Evolutionary conservation across 2,797 vertebrate species (phyloP).

Genomic region (Bradypodion pumilum): DNA sequence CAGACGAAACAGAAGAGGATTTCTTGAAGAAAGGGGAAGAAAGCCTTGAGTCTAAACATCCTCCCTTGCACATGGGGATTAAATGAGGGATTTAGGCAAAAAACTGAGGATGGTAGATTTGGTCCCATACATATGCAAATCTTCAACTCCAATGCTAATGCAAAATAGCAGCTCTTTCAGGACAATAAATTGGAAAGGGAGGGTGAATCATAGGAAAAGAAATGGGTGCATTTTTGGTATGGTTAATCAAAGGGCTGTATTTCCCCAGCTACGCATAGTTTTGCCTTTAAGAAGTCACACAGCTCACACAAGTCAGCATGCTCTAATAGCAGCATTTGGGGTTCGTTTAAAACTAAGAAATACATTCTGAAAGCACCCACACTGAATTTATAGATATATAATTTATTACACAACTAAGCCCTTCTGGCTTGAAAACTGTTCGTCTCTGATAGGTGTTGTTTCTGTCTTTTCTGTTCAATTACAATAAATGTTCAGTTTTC

Average conservation of each 20-base stretch:
- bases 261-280: neutral
- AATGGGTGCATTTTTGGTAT: neutral
- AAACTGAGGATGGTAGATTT: neutral
- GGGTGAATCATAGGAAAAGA: neutral
- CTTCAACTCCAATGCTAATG: neutral
- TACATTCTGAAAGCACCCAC: neutral
- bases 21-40: neutral
- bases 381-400: neutral
- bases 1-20: neutral
- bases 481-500: neutral
- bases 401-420: neutral
- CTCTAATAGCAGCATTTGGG: neutral
- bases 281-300: neutral
- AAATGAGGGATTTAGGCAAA: neutral
- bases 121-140: neutral
- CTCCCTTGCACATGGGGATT: neutral
- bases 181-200: neutral
- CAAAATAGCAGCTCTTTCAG: neutral
- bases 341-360: neutral
- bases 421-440: neutral
- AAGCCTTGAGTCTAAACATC: neutral
- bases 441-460: neutral
- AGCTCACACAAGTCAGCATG: neutral
- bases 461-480: neutral
- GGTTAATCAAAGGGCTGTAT: neutral